Conservation (phyloP, 2,888 invertebrate species). For the Ceraclea dissimilis region DNA sequence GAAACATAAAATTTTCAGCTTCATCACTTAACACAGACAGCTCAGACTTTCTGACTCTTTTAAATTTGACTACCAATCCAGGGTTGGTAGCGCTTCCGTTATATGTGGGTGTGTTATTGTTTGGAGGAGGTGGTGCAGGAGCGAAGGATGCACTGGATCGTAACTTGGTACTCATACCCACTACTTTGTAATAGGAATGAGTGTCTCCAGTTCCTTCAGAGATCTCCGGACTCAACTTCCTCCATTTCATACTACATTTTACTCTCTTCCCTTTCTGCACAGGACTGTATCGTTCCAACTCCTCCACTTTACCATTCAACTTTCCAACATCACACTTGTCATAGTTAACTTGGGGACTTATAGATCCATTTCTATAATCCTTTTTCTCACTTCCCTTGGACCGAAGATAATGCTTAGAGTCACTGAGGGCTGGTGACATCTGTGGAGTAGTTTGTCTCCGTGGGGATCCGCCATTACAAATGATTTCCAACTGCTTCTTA, state of each 20-base stretch:
- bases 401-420: constrained; percentile 33
- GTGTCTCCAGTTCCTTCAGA: constrained; percentile 30
- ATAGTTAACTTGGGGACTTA: constrained; percentile 28
- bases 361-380: constrained; percentile 14
- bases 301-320: constrained; percentile 29
- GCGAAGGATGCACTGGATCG: constrained; percentile 51
- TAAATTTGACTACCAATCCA: constrained; percentile 65
- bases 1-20: constrained; percentile 82
- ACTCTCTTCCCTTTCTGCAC: constrained; percentile 33
- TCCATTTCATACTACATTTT: constrained; percentile 38
- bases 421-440: constrained; percentile 31
- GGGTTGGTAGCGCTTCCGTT: constrained; percentile 37
- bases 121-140: constrained; percentile 31
- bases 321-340: constrained; percentile 34
- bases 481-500: constrained; percentile 26
- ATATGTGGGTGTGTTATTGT: constrained; percentile 42
- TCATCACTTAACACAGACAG: constrained; percentile 71
- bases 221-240: constrained; percentile 28
- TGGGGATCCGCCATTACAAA: constrained; percentile 27
- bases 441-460: constrained; percentile 12
- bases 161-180: constrained; percentile 60
- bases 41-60: constrained; percentile 66
- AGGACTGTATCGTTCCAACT: constrained; percentile 26
- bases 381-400: constrained; percentile 30
- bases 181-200: constrained; percentile 63